Percentiles rank a stretch among this genome's conserved stretches.
These are phyloP conservation scores for Hetaerina americana DNA, from an alignment of 1,140 invertebrate species.

Conservation along the genomic window DNA sequence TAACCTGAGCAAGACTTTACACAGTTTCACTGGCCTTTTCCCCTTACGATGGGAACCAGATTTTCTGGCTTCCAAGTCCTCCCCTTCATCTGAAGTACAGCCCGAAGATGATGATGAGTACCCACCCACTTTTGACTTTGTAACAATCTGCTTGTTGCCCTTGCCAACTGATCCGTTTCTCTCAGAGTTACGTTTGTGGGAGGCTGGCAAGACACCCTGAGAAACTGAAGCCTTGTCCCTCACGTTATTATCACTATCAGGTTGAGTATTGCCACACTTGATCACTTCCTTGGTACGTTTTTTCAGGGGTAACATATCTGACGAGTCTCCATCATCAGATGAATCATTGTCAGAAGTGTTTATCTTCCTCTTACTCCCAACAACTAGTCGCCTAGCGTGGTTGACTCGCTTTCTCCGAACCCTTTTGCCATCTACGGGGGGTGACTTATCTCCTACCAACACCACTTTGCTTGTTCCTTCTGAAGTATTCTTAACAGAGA, in stretches of 20 bases:
- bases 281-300: neutral
- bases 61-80: neutral
- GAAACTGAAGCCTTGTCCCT: neutral
- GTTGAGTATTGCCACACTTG: neutral
- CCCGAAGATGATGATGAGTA: neutral
- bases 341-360: neutral
- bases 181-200: neutral
- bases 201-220: no score
- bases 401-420: neutral
- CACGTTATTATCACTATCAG: neutral
- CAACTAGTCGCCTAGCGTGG: neutral
- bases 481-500: neutral
- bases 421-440: neutral
- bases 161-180: neutral
- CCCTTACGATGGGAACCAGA: neutral
- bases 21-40: neutral
- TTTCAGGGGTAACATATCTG: neutral
- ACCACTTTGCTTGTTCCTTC: neutral
- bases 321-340: neutral
- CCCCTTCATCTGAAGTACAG: neutral
- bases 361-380: neutral
- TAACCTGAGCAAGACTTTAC: neutral
- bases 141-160: neutral
- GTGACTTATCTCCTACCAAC: neutral
- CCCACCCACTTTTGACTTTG: neutral